These are phyloP conservation scores for Oscheius sp. DNA, from an alignment of 1,140 invertebrate genomes.

Conservation along the genomic window DNA sequence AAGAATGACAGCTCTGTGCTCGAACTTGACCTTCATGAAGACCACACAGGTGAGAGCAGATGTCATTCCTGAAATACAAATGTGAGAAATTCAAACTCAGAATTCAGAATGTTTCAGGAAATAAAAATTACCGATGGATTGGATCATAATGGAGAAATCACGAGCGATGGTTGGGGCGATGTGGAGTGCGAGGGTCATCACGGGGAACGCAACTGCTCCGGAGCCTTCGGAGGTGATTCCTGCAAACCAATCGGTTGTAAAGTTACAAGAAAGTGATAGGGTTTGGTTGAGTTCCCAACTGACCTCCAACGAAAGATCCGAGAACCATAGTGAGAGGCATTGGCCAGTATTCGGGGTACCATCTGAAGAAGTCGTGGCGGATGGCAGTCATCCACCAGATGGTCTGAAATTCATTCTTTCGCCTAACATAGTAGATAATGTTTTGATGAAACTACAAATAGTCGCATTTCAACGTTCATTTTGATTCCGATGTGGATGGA, in stretches of 20 bases:
- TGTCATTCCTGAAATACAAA: slow-evolving; percentile 46
- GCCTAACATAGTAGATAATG: too few species aligned
- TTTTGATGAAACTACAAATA: too few species aligned
- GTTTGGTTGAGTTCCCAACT: slow-evolving; percentile 34
- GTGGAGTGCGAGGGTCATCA: slow-evolving; percentile 54
- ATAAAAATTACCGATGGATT: slow-evolving; percentile 39
- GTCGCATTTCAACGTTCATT: too few species aligned
- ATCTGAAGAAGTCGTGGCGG: slow-evolving; percentile 46
- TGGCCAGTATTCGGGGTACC: slow-evolving; percentile 38
- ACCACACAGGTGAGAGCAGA: slow-evolving; percentile 48
- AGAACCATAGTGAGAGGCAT: slow-evolving; percentile 52
- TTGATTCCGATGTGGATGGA: too few species aligned
- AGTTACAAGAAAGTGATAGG: too few species aligned
- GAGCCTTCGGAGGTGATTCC: slow-evolving; percentile 50
- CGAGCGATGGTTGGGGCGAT: slow-evolving; percentile 48
- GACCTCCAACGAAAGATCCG: slow-evolving; percentile 46
- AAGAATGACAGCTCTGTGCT: slow-evolving; percentile 50
- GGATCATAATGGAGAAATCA: slow-evolving; percentile 58
- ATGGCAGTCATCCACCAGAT: slow-evolving; percentile 50
- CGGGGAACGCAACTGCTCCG: slow-evolving; percentile 55
- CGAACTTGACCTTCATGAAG: slow-evolving; percentile 51
- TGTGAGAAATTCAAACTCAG: background rate
- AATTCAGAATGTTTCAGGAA: background rate
- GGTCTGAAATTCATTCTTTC: slow-evolving; percentile 13
- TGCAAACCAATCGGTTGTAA: too few species aligned